Percentiles rank a stretch among this genome's conserved stretches.
Evolutionary conservation across 2,797 vertebrate genomes (phyloP).

Genomic region (Sebastes vulpes): DNA sequence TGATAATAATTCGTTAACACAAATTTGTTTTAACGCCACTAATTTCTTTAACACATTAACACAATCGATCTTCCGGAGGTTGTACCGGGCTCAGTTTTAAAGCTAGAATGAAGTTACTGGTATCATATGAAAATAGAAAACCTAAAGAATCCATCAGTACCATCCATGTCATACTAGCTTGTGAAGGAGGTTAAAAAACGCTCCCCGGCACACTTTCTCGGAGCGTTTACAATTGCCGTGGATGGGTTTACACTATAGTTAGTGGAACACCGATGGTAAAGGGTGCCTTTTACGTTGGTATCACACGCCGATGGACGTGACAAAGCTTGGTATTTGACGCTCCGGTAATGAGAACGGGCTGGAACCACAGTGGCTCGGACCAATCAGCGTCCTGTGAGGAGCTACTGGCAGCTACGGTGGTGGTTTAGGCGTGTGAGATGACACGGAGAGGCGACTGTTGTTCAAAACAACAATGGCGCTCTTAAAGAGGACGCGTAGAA

Average conservation of each 20-base stretch:
- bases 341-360: no score
- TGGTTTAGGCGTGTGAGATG: no score
- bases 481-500: not conserved
- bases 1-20: not conserved
- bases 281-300: no score
- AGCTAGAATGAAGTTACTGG: not conserved
- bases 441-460: not conserved
- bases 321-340: no score
- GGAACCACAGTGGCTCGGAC: no score
- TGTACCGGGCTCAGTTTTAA: not conserved
- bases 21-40: not conserved
- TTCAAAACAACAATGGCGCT: not conserved
- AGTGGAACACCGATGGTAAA: no score
- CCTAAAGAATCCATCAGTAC: fast-evolving
- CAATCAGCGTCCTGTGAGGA: no score
- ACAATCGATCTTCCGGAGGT: not conserved
- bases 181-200: not conserved
- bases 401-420: no score
- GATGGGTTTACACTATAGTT: no score
- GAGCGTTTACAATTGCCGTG: no score
- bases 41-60: not conserved
- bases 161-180: not conserved
- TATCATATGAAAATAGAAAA: not conserved
- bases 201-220: not conserved
- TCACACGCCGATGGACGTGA: fast-evolving